These are phyloP conservation scores for Nannoperca australis DNA, from an alignment of 2,797 vertebrate species.

Conservation along the genomic window DNA sequence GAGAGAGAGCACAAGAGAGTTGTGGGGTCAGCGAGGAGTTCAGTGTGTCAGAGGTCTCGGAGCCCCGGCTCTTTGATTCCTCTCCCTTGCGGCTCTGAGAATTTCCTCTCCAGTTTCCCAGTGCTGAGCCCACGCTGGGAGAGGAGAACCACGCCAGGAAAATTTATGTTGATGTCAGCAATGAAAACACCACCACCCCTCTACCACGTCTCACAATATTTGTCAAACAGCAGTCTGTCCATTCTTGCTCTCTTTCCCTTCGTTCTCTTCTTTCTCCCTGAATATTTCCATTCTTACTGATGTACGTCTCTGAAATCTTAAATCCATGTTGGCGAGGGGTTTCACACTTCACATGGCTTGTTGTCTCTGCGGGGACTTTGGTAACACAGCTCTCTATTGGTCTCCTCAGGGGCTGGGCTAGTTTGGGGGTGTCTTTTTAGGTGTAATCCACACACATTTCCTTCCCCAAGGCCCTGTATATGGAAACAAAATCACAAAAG, in stretches of 20 bases:
- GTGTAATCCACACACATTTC: slow-evolving; percentile 75
- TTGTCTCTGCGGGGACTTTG: slow-evolving; percentile 80
- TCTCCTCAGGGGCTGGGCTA: slow-evolving; percentile 67
- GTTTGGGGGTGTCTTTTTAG: slow-evolving; percentile 74
- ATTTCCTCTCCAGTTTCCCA: slow-evolving; percentile 86
- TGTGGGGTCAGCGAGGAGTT: slow-evolving; percentile 77
- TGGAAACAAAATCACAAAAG: slow-evolving; percentile 64
- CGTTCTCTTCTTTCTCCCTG: slow-evolving; percentile 68
- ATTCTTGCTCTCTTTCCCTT: slow-evolving; percentile 73
- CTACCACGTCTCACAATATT: slow-evolving; percentile 87
- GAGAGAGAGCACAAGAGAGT: slow-evolving; percentile 45
- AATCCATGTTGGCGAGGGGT: slow-evolving; percentile 70
- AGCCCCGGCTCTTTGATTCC: slow-evolving; percentile 83
- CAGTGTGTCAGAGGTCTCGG: slow-evolving; percentile 84
- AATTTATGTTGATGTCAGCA: slow-evolving; percentile 89
- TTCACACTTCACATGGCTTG: slow-evolving; percentile 82
- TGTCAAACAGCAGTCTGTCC: slow-evolving; percentile 87
- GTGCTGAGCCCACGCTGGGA: slow-evolving; percentile 83
- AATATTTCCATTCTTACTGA: slow-evolving; percentile 73
- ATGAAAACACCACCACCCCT: slow-evolving; percentile 85
- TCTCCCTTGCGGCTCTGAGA: slow-evolving; percentile 79
- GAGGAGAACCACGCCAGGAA: slow-evolving; percentile 82
- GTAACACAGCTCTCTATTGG: slow-evolving; percentile 72
- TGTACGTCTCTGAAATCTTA: slow-evolving; percentile 70
- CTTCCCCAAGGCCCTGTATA: slow-evolving; percentile 59